Evolutionary conservation across 2,888 invertebrate species (phyloP), one percentile per base, ranked within the genome.

Genomic region (Lasius fuliginosus): DNA sequence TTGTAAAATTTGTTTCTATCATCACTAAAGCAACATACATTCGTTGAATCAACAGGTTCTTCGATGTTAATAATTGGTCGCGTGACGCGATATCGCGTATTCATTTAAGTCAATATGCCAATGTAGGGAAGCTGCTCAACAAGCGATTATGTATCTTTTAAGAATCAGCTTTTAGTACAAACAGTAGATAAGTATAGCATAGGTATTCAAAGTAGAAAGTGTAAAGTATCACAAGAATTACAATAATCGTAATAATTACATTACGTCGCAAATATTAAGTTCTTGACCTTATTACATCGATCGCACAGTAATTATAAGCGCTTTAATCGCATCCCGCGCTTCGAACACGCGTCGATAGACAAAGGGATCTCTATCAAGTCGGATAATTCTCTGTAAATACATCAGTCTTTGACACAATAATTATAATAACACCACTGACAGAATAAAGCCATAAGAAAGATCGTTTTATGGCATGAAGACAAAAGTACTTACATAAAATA

Each of bases 191-290:
- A 92, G 88, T 91, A 92, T 90, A 92, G 86, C 90, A 83, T 92
- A 94, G 91, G 92, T 94, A 93, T 93, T 93, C 90, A 93, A 92
- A 93, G 93, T 94, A 93, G 93, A 94, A 94, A 94, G 93, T 94
- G 91, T 93, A 93, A 93, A 93, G 93, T 94, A 94, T 94, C 93
- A 94, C 94, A 94, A 93, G 92, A 92, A 94, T 92, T 92, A 92
- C 91, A 93, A 93, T 92, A 92, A 93, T 91, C 88, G 90, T 92
- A 87, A 85, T 85, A 89, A 88, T 87, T 88, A 87, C 85, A 40
- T 85, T 88, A 87, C 85, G 74, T 83, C 88, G 85, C 86, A 76
- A 82, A 85, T 85, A 85, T 86, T 46, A 83, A 87, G 75, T 84
- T 86, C 58, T 76, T 67, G 86, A 65, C 68, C 79, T 87, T 85